These are phyloP conservation scores for Hemibagrus wyckioides DNA, from an alignment of 2,113 vertebrate genomes.

Conservation along the genomic window DNA sequence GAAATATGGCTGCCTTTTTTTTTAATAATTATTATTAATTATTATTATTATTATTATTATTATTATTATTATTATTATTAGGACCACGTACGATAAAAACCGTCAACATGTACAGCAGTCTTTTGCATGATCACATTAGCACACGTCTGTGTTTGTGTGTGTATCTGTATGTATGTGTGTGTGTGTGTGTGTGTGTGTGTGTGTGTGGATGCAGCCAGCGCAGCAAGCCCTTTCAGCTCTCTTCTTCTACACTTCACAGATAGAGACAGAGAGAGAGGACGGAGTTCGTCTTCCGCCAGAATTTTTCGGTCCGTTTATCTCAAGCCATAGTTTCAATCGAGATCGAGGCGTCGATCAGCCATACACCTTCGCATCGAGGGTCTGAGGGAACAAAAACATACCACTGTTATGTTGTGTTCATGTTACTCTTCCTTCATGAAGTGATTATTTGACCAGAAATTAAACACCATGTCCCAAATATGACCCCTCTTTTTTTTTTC, in stretches of 20 bases:
- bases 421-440: no score
- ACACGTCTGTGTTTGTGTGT: constrained; percentile 36
- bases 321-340: constrained; percentile 15
- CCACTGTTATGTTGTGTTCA: background rate
- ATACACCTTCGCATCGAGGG: background rate
- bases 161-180: background rate
- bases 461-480: background rate
- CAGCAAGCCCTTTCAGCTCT: constrained; percentile 52
- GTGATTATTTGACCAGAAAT: background rate
- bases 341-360: constrained; percentile 6
- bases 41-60: constrained; percentile 50
- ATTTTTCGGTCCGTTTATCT: background rate
- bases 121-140: constrained; percentile 61
- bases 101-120: constrained; percentile 66
- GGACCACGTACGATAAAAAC: constrained; percentile 68
- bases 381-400: constrained; percentile 19
- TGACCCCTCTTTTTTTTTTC: background rate
- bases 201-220: constrained; percentile 58
- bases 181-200: constrained; percentile 11
- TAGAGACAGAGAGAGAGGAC: constrained; percentile 17
- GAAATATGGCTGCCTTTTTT: constrained; percentile 51
- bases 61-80: constrained; percentile 50
- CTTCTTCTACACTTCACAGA: constrained; percentile 26
- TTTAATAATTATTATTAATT: no score
- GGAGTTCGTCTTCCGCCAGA: constrained; percentile 25